Conservation (phyloP, 2,113 vertebrate genomes). For the Seriola aureovittata region DNA sequence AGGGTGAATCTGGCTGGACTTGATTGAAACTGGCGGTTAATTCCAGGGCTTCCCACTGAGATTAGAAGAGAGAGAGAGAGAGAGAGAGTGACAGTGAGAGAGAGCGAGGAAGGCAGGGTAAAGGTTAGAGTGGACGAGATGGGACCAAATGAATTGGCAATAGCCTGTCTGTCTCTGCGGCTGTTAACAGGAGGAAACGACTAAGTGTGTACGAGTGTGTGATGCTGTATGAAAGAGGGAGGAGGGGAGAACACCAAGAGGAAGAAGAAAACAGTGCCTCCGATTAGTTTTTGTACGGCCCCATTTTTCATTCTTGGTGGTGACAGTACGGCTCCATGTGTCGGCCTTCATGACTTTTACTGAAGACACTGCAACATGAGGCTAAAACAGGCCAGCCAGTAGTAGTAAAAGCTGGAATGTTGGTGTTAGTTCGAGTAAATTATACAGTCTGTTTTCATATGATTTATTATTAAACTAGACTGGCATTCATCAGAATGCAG, state of each 20-base stretch:
- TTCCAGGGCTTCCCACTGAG: slow-evolving; percentile 77
- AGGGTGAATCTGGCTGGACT: slow-evolving; percentile 74
- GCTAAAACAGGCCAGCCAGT: not conserved
- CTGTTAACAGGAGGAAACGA: slow-evolving; percentile 26
- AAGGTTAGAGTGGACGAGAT: slow-evolving; percentile 56
- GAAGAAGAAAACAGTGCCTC: not conserved
- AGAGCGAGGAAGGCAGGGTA: slow-evolving; percentile 24
- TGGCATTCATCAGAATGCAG: too few species aligned
- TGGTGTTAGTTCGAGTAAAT: not conserved
- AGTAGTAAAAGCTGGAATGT: not conserved
- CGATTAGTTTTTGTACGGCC: not conserved
- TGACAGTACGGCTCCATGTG: not conserved
- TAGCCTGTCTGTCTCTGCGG: slow-evolving; percentile 35
- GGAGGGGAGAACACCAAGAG: not conserved
- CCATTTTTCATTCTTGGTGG: not conserved
- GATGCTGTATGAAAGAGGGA: not conserved
- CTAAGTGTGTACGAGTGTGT: slow-evolving; percentile 5
- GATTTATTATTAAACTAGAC: not conserved
- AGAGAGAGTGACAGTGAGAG: slow-evolving; percentile 12
- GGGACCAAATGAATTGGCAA: slow-evolving; percentile 56
- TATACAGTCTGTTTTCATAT: not conserved
- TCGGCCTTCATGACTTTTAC: not conserved
- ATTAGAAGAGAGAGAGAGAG: slow-evolving; percentile 60
- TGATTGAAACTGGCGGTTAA: slow-evolving; percentile 80
- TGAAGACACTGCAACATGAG: not conserved